Evolutionary conservation across 2,888 invertebrate species (phyloP).

Genomic region (Meiosimyza platycephala): DNA sequence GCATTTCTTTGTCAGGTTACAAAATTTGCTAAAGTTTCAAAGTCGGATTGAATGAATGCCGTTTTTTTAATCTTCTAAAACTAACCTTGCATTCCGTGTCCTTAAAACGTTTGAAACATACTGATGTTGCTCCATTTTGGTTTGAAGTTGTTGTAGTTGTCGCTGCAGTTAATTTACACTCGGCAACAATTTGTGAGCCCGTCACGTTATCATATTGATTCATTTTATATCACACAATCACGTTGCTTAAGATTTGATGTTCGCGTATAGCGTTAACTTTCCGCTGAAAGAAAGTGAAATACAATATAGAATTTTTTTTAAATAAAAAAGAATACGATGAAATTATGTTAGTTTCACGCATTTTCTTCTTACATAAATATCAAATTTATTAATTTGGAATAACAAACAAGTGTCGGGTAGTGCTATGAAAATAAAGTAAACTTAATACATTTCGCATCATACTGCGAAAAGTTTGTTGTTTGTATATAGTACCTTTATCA

Average conservation of each 20-base stretch:
- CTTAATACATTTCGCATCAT: too few species aligned
- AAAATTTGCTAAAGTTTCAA: too few species aligned
- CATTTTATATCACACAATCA: conserved; percentile 41
- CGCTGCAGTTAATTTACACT: conserved; percentile 36
- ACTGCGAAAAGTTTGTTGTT: too few species aligned
- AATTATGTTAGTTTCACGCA: too few species aligned
- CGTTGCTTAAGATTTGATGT: background rate
- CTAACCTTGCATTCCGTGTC: conserved; percentile 44
- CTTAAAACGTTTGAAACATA: conserved; percentile 41
- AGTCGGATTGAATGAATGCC: too few species aligned
- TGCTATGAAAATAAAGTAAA: background rate
- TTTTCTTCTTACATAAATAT: background rate
- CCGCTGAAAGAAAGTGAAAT: too few species aligned
- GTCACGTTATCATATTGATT: conserved; percentile 47
- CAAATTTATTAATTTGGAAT: background rate
- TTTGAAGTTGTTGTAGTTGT: conserved; percentile 37
- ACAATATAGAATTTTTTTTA: too few species aligned
- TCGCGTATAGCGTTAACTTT: too few species aligned
- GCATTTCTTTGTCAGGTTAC: too few species aligned
- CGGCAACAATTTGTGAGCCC: conserved; percentile 43
- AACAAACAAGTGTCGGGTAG: conserved; percentile 8
- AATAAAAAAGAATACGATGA: too few species aligned
- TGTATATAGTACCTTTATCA: too few species aligned
- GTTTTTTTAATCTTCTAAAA: background rate
- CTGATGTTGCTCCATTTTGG: conserved; percentile 21